Conservation (phyloP, 2,888 invertebrate genomes). For the Bugula neritina region DNA sequence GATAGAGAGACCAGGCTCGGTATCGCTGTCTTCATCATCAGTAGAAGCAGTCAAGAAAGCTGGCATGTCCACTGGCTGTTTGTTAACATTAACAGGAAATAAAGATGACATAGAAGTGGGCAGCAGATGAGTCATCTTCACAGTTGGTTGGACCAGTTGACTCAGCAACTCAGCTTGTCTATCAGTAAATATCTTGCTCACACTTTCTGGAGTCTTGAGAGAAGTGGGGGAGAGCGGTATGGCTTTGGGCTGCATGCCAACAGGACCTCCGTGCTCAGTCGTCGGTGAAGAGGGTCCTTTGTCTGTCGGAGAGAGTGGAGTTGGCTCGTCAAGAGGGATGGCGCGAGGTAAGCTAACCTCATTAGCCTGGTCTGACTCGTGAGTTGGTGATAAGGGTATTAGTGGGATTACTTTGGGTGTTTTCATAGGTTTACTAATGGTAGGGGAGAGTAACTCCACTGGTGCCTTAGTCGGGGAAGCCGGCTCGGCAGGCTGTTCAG, state of each 20-base stretch:
- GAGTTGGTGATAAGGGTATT: not conserved
- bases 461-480: constrained; percentile 5
- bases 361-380: not conserved
- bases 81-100: not conserved
- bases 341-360: not conserved
- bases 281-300: not conserved
- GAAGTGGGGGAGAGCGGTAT: constrained; percentile 16
- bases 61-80: not conserved
- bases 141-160: not conserved
- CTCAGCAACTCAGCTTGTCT: not conserved
- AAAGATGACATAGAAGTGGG: not conserved
- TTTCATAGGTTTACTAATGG: not conserved
- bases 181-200: not conserved
- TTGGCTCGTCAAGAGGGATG: not conserved
- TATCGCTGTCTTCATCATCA: constrained; percentile 24
- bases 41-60: not conserved
- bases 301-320: constrained; percentile 1
- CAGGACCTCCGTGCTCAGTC: not conserved
- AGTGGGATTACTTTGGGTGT: constrained; percentile 20
- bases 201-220: not conserved
- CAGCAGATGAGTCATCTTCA: not conserved
- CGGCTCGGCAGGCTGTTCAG: not conserved
- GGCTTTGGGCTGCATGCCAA: not conserved
- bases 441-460: not conserved
- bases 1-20: not conserved